phyloP scores from a whole-genome alignment of 2,888 invertebrate genomes.

The Lasioglossum malachurum region DNA sequence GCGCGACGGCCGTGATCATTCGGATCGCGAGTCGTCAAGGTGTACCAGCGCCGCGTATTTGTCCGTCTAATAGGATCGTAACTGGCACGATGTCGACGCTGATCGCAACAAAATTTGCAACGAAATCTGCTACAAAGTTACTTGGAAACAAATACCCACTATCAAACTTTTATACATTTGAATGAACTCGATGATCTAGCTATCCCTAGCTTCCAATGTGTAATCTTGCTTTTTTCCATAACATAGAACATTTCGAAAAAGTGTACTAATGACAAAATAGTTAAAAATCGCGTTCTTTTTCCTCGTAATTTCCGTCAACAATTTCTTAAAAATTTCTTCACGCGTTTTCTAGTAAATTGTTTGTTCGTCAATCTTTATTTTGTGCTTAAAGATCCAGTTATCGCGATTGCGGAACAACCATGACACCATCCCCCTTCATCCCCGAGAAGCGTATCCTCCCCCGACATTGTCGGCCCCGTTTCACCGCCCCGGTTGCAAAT shows the following conservation, averaged over 20 bases:
- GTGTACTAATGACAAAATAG: too few species aligned
- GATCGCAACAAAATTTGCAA: not conserved
- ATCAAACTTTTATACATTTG: too few species aligned
- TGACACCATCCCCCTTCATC: not conserved
- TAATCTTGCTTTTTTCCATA: too few species aligned
- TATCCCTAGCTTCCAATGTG: too few species aligned
- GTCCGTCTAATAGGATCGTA: not conserved
- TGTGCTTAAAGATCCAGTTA: not conserved
- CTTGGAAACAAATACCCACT: too few species aligned
- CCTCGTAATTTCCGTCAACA: too few species aligned
- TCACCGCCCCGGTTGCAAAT: constrained; percentile 19
- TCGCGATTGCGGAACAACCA: not conserved
- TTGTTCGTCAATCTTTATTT: not conserved
- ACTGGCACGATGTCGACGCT: not conserved
- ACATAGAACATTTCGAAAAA: too few species aligned
- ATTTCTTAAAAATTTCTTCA: too few species aligned
- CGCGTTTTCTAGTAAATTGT: too few species aligned
- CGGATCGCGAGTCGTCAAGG: not conserved
- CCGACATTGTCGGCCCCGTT: constrained; percentile 5
- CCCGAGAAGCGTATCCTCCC: not conserved
- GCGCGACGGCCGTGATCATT: not conserved
- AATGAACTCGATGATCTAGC: too few species aligned
- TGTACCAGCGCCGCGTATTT: not conserved
- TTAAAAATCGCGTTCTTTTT: too few species aligned
- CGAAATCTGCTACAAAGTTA: too few species aligned